phyloP scores from a whole-genome alignment of 2,888 invertebrate species.

The Ceratothoa steindachneri region DNA sequence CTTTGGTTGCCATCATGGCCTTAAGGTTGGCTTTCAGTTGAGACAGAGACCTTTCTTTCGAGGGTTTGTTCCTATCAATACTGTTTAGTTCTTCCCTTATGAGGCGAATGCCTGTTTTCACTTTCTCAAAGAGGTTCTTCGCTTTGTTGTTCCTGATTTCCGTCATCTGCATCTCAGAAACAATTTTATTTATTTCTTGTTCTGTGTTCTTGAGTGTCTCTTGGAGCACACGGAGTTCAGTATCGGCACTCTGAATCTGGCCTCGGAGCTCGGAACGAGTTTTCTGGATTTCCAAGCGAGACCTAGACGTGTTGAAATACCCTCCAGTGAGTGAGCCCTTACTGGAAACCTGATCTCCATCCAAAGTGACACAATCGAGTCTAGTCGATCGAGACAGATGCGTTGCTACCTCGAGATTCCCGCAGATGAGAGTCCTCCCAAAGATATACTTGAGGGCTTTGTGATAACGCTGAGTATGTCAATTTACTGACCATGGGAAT shows the following conservation, averaged over 20 bases:
- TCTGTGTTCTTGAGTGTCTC: constrained; percentile 76
- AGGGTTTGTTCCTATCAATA: constrained; percentile 82
- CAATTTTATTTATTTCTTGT: constrained; percentile 76
- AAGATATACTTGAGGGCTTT: constrained; percentile 94
- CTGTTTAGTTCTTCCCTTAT: constrained; percentile 91
- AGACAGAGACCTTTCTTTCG: constrained; percentile 85
- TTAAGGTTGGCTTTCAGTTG: constrained; percentile 89
- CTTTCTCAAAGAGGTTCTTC: constrained; percentile 88
- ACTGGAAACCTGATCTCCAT: constrained; percentile 92
- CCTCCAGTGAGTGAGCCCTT: constrained; percentile 99
- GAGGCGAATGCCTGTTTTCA: constrained; percentile 87
- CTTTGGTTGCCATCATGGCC: constrained; percentile 91
- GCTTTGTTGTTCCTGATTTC: constrained; percentile 98
- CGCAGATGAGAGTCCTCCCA: constrained; percentile 95
- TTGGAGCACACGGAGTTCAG: constrained; percentile 67
- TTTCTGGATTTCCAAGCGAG: constrained; percentile 90
- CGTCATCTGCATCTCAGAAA: constrained; percentile 94
- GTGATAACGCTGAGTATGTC: constrained; percentile 71
- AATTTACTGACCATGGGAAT: constrained; percentile 77
- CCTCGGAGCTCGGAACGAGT: constrained; percentile 77
- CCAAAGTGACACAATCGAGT: constrained; percentile 96
- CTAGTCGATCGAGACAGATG: constrained; percentile 93
- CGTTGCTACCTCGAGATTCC: constrained; percentile 93
- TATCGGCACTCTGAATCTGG: constrained; percentile 73
- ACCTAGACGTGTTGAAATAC: constrained; percentile 92